Conservation (phyloP, 2,888 invertebrate genomes). For the Aleiodes testaceus region DNA sequence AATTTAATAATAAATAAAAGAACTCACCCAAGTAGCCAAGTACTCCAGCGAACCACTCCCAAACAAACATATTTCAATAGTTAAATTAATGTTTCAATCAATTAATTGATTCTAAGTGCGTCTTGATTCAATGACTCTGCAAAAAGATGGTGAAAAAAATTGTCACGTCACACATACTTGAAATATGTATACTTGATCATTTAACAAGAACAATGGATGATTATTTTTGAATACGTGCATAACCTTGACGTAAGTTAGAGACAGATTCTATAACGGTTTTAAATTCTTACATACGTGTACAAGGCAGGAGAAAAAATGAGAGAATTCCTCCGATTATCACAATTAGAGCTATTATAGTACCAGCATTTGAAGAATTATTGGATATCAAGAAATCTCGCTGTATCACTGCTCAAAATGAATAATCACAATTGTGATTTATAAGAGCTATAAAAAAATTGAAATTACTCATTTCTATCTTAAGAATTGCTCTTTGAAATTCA, state of each 20-base stretch:
- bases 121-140: conserved; percentile 68
- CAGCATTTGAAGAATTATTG: too few relatives aligned
- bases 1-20: conserved; percentile 40
- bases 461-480: too few relatives aligned
- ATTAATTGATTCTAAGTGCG: neutral
- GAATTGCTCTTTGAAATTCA: too few relatives aligned
- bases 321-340: neutral
- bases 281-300: neutral
- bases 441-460: too few relatives aligned
- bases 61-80: conserved; percentile 85
- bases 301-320: neutral
- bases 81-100: conserved; percentile 22
- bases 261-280: neutral
- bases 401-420: too few relatives aligned
- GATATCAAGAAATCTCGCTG: too few relatives aligned
- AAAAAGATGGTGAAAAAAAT: conserved; percentile 59
- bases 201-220: conserved; percentile 30
- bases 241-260: conserved; percentile 41
- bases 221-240: conserved; percentile 31
- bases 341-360: too few relatives aligned
- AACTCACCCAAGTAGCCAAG: conserved; percentile 92
- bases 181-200: conserved; percentile 37
- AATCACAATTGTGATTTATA: too few relatives aligned
- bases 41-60: conserved; percentile 97
- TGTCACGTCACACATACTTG: conserved; percentile 39